phyloP scores from a whole-genome alignment of 2,888 invertebrate species.

The Eumerus sabulonum region DNA sequence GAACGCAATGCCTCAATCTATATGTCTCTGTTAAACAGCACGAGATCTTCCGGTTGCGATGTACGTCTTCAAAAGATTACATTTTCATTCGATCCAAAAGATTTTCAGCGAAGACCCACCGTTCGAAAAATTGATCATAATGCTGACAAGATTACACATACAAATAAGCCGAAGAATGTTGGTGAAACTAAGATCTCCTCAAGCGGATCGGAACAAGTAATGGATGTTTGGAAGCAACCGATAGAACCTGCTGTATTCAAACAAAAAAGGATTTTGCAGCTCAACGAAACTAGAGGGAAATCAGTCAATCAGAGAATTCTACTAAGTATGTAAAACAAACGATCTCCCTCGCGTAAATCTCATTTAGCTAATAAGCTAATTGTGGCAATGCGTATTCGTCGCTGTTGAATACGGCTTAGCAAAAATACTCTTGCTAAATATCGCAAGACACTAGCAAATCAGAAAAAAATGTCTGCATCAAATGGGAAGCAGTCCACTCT shows the following conservation, averaged over 20 bases:
- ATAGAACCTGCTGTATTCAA: too few species aligned
- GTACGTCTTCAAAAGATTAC: constrained; percentile 20
- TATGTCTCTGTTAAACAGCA: constrained; percentile 3
- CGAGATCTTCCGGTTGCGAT: constrained; percentile 5
- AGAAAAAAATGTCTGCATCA: constrained; percentile 11
- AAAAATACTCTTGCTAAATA: too few species aligned
- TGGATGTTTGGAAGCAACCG: too few species aligned
- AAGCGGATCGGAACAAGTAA: too few species aligned
- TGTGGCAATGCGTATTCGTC: not conserved
- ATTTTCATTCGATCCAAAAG: constrained; percentile 13
- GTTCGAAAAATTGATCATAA: constrained; percentile 13
- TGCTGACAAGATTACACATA: not conserved
- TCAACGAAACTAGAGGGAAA: too few species aligned
- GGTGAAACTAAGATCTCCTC: too few species aligned
- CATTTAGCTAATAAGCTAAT: not conserved
- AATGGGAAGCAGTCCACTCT: constrained; percentile 28
- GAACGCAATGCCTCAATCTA: not conserved
- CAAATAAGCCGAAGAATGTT: too few species aligned
- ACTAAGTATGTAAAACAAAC: not conserved
- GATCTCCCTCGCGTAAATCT: not conserved
- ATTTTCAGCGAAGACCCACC: constrained; percentile 1
- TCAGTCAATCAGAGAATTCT: too few species aligned
- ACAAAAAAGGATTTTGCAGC: too few species aligned
- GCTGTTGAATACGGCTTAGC: constrained; percentile 6
- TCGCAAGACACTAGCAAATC: too few species aligned